Conservation (phyloP, 2,888 invertebrate genomes). For the Euplexia lucipara region DNA sequence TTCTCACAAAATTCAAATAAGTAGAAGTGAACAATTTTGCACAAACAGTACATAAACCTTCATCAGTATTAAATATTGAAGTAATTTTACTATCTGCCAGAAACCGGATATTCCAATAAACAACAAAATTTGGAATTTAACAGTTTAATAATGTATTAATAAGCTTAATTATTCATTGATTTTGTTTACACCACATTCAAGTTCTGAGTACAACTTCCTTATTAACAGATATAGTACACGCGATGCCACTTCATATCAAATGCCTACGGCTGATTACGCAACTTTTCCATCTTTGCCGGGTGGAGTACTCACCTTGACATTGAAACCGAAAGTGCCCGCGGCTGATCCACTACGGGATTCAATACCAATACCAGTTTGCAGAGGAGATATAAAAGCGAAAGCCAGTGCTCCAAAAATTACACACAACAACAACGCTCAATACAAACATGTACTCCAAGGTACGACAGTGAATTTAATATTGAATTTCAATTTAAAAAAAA, state of each 20-base stretch:
- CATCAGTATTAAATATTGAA: too few relatives aligned
- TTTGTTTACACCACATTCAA: slow-evolving; percentile 32
- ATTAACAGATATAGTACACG: slow-evolving; percentile 44
- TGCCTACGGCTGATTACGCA: slow-evolving; percentile 69
- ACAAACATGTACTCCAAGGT: slow-evolving; percentile 89
- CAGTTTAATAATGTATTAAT: slow-evolving; percentile 14
- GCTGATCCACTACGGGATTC: slow-evolving; percentile 70
- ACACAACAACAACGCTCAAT: slow-evolving; percentile 79
- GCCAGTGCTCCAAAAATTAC: slow-evolving; percentile 83
- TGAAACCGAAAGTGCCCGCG: slow-evolving; percentile 80
- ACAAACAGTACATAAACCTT: too few relatives aligned
- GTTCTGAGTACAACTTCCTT: slow-evolving; percentile 72
- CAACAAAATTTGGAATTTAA: neutral
- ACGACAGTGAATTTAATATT: slow-evolving; percentile 64
- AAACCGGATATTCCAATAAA: slow-evolving; percentile 7
- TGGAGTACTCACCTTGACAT: slow-evolving; percentile 82
- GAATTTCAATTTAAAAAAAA: slow-evolving; percentile 15
- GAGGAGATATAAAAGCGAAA: slow-evolving; percentile 86
- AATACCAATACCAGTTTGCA: slow-evolving; percentile 81
- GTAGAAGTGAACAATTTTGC: too few relatives aligned
- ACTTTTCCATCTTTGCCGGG: slow-evolving; percentile 65
- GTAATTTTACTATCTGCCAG: too few relatives aligned
- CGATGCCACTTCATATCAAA: slow-evolving; percentile 32
- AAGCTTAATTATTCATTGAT: slow-evolving; percentile 12
- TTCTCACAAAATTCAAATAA: too few relatives aligned